phyloP scores from a whole-genome alignment of 2,888 invertebrate species.

The Noctua janthe region DNA sequence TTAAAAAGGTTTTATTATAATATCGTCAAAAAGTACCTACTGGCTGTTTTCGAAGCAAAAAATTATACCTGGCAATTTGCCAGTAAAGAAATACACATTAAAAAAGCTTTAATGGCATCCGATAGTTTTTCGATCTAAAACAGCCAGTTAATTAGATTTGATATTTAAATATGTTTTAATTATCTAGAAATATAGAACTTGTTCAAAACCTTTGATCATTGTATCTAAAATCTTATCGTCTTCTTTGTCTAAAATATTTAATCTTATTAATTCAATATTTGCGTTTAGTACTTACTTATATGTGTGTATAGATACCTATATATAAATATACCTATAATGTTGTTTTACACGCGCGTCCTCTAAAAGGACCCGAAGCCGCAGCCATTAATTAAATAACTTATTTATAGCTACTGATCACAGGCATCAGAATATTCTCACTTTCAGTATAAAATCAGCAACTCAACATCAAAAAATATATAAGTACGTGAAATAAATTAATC shows the following conservation, averaged over 20 bases:
- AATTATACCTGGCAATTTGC: not conserved
- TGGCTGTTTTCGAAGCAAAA: slow-evolving; percentile 6
- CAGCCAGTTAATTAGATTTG: not conserved
- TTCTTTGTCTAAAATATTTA: not conserved
- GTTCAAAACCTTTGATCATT: not conserved
- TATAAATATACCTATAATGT: not conserved
- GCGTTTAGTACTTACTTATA: no score
- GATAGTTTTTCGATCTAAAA: not conserved
- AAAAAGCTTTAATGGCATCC: slow-evolving; percentile 26
- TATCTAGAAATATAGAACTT: not conserved
- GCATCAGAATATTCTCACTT: not conserved
- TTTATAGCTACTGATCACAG: not conserved
- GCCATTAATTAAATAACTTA: not conserved
- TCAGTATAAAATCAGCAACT: not conserved
- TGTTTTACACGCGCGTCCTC: not conserved
- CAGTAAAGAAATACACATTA: not conserved
- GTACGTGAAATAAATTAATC: not conserved
- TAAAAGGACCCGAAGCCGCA: not conserved
- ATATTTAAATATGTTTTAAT: slow-evolving; percentile 14
- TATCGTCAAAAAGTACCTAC: not conserved
- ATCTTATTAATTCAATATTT: not conserved
- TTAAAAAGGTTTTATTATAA: not conserved
- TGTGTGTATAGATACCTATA: no score
- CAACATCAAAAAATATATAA: not conserved
- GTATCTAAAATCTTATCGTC: not conserved